Percentiles rank a stretch among this genome's conserved stretches.
Conservation (phyloP, 1,140 invertebrate species). For the Achatina immaculata region DNA sequence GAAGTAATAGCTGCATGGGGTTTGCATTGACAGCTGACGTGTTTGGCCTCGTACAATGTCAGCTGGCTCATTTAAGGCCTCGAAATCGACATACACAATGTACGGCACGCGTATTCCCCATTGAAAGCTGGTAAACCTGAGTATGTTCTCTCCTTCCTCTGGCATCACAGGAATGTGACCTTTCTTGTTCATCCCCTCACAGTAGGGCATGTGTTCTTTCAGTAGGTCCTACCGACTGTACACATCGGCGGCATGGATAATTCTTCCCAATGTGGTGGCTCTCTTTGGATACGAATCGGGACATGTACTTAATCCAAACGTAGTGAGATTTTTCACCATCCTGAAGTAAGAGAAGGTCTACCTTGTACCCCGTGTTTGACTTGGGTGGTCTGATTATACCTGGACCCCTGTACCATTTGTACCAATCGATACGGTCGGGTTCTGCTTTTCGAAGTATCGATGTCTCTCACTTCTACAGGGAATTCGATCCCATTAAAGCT, state of each 20-base stretch:
- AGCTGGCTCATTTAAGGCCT: not conserved
- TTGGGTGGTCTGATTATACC: too few species aligned
- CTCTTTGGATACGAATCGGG: not conserved
- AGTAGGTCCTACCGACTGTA: not conserved
- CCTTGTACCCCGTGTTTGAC: too few species aligned
- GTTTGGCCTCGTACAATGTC: not conserved
- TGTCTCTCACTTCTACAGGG: not conserved
- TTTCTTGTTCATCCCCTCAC: not conserved
- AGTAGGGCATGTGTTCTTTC: not conserved
- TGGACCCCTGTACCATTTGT: too few species aligned
- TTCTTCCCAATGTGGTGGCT: not conserved
- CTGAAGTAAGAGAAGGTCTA: not conserved
- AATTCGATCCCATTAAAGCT: not conserved
- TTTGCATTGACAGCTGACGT: not conserved
- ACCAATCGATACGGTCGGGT: not conserved
- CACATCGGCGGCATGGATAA: not conserved
- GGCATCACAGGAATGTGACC: not conserved
- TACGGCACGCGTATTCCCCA: not conserved
- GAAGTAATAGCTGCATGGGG: not conserved
- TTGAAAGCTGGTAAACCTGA: not conserved
- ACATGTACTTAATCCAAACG: not conserved
- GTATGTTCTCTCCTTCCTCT: not conserved
- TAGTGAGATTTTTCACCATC: not conserved
- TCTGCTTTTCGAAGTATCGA: not conserved
- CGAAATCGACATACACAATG: conserved; percentile 6